Base-by-base conservation (phyloP, 2,888 invertebrate species). In the Agonopterix subpropinquella region DNA sequence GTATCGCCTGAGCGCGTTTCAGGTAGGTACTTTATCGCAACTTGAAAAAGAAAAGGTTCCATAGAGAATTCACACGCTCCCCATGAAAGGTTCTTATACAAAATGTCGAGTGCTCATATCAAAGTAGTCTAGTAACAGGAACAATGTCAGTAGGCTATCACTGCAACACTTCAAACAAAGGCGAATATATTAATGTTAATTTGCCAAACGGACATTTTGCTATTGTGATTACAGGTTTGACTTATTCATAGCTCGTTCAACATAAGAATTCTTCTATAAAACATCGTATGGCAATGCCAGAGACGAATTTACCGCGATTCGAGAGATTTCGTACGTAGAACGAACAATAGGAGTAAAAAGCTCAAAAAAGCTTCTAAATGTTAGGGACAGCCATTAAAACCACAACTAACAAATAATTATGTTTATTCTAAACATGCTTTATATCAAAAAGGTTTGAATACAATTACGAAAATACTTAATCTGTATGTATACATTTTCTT, bases 321-420 rank as follows among this genome's bases (percentile, higher is more conserved):
- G 5, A 0, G 28, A 7, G 28, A 28, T 7, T 28, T 28, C 28
- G 5, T 7, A 28, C 28, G 28, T 28, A 28, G 28, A 28, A 28
- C 28, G 28, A 18, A 4, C 18, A 18, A 18, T 18, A 18, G 18
- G 18, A 28, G 28, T 5, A 28, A 28, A 28, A 28, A 39, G 39
- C 39, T 39, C 39, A 9, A 61, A 28, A 28, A 65, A 68, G 62
- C 69, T 65, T 62, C 57, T 62, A 7, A 5, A 52, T 65, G 78
- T 84, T 85, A 83, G 79, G 81, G 64, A 67, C 70, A 76, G 78
- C 75, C 69, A 83, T 72, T 80, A 80, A 88, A 88, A 88, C 84
- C 78, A 87, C 83, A 77, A 78, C 81, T 78, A 86, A 87, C 85
- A 86, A 85, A 86, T 84, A 80, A 85, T 75, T 58, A 65, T 69